These are phyloP conservation scores for Amitus sp. DNA, from an alignment of 2,888 invertebrate genomes.

Conservation along the genomic window DNA sequence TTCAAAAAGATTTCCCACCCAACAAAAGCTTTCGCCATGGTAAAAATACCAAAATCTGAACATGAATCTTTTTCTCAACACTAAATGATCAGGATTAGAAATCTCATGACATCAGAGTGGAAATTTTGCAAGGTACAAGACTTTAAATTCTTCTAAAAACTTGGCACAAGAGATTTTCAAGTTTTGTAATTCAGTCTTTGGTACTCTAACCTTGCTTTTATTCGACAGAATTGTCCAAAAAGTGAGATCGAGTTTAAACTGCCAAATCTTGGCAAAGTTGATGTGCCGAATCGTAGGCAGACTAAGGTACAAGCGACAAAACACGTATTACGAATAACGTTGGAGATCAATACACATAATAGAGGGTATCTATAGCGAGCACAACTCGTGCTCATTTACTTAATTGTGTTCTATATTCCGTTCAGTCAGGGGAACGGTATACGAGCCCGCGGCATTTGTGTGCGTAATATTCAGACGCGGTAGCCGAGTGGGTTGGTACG, in stretches of 20 bases:
- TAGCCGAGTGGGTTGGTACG: conserved; percentile 22
- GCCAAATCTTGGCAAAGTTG: conserved; percentile 17
- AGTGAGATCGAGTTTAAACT: conserved; percentile 7
- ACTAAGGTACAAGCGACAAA: conserved; percentile 60
- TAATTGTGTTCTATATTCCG: conserved; percentile 64
- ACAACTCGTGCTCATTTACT: conserved; percentile 66
- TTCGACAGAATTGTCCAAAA: too few relatives aligned
- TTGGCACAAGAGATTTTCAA: too few relatives aligned
- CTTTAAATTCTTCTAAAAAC: too few relatives aligned
- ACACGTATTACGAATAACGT: conserved; percentile 63
- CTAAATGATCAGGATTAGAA: too few relatives aligned
- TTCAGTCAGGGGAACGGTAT: conserved; percentile 53
- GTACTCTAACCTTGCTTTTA: too few relatives aligned
- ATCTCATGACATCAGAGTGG: too few relatives aligned
- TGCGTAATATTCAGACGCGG: conserved; percentile 56
- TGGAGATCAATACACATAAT: conserved; percentile 66
- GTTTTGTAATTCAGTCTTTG: too few relatives aligned
- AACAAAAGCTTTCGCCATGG: too few relatives aligned
- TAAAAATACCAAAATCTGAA: too few relatives aligned
- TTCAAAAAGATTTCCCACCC: too few relatives aligned
- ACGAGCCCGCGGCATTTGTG: conserved; percentile 50
- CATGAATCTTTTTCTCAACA: too few relatives aligned
- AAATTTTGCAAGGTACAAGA: too few relatives aligned
- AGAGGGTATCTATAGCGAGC: conserved; percentile 64
- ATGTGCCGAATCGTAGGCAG: conserved; percentile 17